Conservation (phyloP, 2,113 vertebrate species). For the Smithornis capensis region DNA sequence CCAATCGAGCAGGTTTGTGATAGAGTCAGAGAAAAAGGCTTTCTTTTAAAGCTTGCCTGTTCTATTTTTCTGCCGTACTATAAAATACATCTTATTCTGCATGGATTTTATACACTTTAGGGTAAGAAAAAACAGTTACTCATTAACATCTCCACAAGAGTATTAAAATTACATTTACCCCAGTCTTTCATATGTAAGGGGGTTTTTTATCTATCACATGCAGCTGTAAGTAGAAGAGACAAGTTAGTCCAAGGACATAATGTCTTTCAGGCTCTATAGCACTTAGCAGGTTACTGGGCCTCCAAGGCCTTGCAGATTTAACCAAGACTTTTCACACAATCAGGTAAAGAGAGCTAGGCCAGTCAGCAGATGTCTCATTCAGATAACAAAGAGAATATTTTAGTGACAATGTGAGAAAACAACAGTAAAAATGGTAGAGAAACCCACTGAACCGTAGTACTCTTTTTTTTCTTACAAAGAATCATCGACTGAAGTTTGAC, state of each 20-base stretch:
- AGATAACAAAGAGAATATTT: constrained; percentile 88
- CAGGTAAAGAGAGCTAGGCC: constrained; percentile 80
- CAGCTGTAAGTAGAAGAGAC: constrained; percentile 72
- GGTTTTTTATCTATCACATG: constrained; percentile 48
- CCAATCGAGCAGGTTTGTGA: not conserved
- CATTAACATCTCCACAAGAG: not conserved
- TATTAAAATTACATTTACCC: constrained; percentile 9
- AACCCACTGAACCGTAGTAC: constrained; percentile 80
- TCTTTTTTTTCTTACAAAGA: constrained; percentile 60
- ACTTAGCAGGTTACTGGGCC: constrained; percentile 86
- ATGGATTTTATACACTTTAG: not conserved
- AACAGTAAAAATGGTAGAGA: constrained; percentile 84
- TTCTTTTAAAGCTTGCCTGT: not conserved
- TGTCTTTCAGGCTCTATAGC: constrained; percentile 88
- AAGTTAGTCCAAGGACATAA: constrained; percentile 86
- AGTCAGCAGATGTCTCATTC: constrained; percentile 74
- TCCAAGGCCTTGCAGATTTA: constrained; percentile 85
- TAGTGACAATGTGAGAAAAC: constrained; percentile 97
- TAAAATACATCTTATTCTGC: not conserved
- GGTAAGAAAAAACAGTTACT: constrained; percentile 23
- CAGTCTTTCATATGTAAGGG: not conserved
- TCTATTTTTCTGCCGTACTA: not conserved
- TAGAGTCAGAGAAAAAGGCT: not conserved
- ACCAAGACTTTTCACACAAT: constrained; percentile 95
- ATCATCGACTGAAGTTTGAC: constrained; percentile 2